phyloP scores from a whole-genome alignment of 2,888 invertebrate genomes.

The Caenorhabditis plicata region DNA sequence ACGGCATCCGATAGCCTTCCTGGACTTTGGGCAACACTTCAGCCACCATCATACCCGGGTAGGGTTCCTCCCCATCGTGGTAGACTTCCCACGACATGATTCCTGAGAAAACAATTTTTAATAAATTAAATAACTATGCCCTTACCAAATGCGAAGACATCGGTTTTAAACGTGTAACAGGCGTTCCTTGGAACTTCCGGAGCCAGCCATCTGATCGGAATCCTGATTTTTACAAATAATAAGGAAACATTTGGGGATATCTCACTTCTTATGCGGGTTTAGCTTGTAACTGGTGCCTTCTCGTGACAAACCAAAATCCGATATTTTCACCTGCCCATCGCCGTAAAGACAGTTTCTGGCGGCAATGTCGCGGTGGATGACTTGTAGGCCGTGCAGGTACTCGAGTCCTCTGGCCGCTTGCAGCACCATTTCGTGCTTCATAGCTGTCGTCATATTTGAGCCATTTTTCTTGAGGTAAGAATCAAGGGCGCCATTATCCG shows the following conservation, averaged over 20 bases:
- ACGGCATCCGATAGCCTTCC: conserved; percentile 44
- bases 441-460: conserved; percentile 9
- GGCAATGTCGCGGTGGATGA: conserved; percentile 40
- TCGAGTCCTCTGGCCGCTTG: conserved; percentile 48
- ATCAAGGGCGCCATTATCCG: conserved; percentile 43
- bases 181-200: conserved; percentile 37
- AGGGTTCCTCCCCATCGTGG: conserved; percentile 42
- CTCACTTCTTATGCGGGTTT: conserved; percentile 21
- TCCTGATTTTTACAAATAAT: too few species aligned
- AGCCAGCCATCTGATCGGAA: conserved; percentile 44
- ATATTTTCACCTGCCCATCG: conserved; percentile 36
- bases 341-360: conserved; percentile 43
- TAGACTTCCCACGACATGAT: conserved; percentile 34
- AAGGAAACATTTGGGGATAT: background rate
- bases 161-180: conserved; percentile 36
- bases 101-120: background rate
- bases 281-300: conserved; percentile 24
- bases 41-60: conserved; percentile 43
- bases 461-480: conserved; percentile 44
- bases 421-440: conserved; percentile 45
- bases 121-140: too few species aligned
- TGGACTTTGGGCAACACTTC: conserved; percentile 41
- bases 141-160: conserved; percentile 42
- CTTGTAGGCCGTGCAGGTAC: conserved; percentile 38
- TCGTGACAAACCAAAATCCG: conserved; percentile 39